phyloP scores from a whole-genome alignment of 2,888 invertebrate species.

The Noctua comes region DNA sequence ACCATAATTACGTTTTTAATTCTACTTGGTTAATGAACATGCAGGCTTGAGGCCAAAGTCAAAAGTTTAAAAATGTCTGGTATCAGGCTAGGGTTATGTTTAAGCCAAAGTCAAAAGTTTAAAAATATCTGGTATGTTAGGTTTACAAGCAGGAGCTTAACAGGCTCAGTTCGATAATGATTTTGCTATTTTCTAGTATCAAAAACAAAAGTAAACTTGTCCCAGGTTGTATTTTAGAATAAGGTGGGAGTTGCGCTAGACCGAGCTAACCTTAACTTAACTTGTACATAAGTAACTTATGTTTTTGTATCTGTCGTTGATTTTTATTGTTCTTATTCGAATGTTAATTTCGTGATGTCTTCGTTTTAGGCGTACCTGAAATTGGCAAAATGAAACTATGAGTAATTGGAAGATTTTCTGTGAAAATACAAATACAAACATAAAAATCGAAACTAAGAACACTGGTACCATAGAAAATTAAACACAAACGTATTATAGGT shows the following conservation, averaged over 20 bases:
- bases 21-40: constrained; percentile 15
- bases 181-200: background rate
- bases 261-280: constrained; percentile 77
- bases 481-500: constrained; percentile 55
- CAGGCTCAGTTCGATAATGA: background rate
- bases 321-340: constrained; percentile 78
- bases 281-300: constrained; percentile 81
- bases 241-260: constrained; percentile 81
- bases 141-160: background rate
- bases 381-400: constrained; percentile 62
- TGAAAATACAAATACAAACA: constrained; percentile 21
- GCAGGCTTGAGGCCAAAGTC: constrained; percentile 23
- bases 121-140: background rate
- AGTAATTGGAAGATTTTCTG: constrained; percentile 38
- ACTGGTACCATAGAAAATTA: constrained; percentile 81
- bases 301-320: constrained; percentile 78
- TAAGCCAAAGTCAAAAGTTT: constrained; percentile 16
- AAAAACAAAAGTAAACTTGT: constrained; percentile 36
- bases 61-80: background rate
- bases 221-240: constrained; percentile 59
- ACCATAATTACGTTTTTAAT: background rate
- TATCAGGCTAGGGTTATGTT: background rate
- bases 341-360: constrained; percentile 74
- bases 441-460: constrained; percentile 60
- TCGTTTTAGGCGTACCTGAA: constrained; percentile 87